A percentile compares a stretch with the other conserved stretches of the same genome.
Evolutionary conservation across 1,140 invertebrate genomes (phyloP).

Genomic region (Polypedilum pembai): DNA sequence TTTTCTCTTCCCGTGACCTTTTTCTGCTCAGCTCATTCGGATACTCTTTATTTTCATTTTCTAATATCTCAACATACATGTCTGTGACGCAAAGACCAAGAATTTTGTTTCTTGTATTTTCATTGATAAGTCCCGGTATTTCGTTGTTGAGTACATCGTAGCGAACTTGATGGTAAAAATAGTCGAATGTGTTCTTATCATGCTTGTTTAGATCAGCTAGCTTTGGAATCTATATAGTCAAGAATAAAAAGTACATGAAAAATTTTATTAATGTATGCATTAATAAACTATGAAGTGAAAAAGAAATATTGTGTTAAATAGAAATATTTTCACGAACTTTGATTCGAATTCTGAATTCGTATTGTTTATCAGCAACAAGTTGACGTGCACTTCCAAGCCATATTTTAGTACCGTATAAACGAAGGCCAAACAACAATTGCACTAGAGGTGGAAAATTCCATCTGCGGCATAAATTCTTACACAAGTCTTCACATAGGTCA

Average conservation of each 20-base stretch:
- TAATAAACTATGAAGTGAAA: neutral
- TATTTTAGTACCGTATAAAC: constrained; percentile 50
- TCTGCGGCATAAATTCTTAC: constrained; percentile 58
- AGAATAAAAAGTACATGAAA: too few species aligned
- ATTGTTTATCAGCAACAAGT: constrained; percentile 49
- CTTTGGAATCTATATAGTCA: constrained; percentile 46
- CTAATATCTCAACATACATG: constrained; percentile 71
- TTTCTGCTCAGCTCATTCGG: too few species aligned
- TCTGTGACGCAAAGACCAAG: constrained; percentile 75
- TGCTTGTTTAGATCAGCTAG: constrained; percentile 56
- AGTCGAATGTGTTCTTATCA: constrained; percentile 69
- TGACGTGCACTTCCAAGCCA: constrained; percentile 56
- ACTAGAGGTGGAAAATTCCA: constrained; percentile 65
- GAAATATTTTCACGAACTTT: constrained; percentile 47
- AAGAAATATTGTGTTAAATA: neutral
- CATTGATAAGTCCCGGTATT: constrained; percentile 67
- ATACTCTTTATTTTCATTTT: constrained; percentile 49
- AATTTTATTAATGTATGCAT: too few species aligned
- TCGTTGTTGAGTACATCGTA: constrained; percentile 69
- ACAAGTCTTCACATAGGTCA: constrained; percentile 56
- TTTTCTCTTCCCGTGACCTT: constrained; percentile 32
- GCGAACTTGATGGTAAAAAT: constrained; percentile 76
- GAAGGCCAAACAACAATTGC: constrained; percentile 66
- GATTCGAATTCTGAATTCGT: constrained; percentile 70
- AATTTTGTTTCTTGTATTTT: constrained; percentile 63